A percentile compares a stretch with the other conserved stretches of the same genome.
These are phyloP conservation scores for Rhagium mordax DNA, from an alignment of 2,888 invertebrate species.

Conservation along the genomic window DNA sequence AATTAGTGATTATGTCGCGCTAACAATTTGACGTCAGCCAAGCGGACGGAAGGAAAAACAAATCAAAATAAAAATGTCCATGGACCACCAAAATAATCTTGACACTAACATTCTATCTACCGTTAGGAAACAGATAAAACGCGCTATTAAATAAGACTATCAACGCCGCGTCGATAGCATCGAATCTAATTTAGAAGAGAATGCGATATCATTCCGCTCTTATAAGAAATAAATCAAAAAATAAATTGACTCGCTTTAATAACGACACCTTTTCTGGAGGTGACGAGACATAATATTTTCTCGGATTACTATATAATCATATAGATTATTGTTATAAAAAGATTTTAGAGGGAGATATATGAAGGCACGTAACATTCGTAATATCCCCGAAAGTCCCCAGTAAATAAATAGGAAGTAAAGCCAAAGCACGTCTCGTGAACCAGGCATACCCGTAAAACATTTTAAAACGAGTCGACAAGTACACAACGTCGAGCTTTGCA, in stretches of 20 bases:
- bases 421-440: not conserved
- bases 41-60: too few relatives aligned
- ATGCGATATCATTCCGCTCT: not conserved
- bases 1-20: too few relatives aligned
- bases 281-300: not conserved
- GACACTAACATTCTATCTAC: not conserved
- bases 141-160: not conserved
- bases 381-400: too few relatives aligned
- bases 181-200: not conserved
- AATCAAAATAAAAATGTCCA: too few relatives aligned
- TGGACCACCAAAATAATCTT: not conserved
- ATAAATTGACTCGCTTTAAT: not conserved
- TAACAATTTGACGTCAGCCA: too few relatives aligned
- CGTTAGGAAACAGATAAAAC: not conserved
- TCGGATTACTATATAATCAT: not conserved
- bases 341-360: too few relatives aligned
- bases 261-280: not conserved
- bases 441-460: not conserved
- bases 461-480: not conserved
- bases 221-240: not conserved
- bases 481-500: slow-evolving; percentile 1
- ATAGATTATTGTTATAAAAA: too few relatives aligned
- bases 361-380: too few relatives aligned
- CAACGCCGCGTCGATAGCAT: not conserved
- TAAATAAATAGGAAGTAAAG: not conserved